Percentiles rank a stretch among this genome's conserved stretches.
Evolutionary conservation across 2,797 vertebrate species (phyloP).

Genomic region (Meda fulgida): DNA sequence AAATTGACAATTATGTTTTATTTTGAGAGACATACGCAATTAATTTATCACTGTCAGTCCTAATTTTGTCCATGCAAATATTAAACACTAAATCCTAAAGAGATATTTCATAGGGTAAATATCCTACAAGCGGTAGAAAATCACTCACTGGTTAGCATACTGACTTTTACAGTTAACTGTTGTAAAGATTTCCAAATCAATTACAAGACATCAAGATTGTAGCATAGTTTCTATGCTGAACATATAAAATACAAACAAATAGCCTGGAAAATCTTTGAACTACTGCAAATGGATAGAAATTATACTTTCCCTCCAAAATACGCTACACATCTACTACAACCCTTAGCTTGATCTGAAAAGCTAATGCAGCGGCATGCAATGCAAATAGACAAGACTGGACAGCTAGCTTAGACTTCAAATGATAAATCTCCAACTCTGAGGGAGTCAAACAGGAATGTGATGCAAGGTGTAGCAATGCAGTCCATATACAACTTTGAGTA

Average conservation of each 20-base stretch:
- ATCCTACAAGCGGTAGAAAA: not conserved
- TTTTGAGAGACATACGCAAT: slow-evolving; percentile 61
- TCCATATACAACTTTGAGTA: slow-evolving; percentile 59
- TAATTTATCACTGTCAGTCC: slow-evolving; percentile 64
- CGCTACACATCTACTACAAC: slow-evolving; percentile 40
- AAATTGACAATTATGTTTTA: slow-evolving; percentile 71
- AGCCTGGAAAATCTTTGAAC: slow-evolving; percentile 22
- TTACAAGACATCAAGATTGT: not conserved
- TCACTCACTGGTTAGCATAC: not conserved
- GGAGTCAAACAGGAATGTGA: slow-evolving; percentile 52
- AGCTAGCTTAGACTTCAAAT: slow-evolving; percentile 51
- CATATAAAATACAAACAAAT: slow-evolving; percentile 20
- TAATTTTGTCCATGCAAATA: slow-evolving; percentile 66
- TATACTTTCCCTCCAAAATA: slow-evolving; percentile 39
- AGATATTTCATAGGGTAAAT: slow-evolving; percentile 32
- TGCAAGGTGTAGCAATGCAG: slow-evolving; percentile 56
- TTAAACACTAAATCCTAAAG: slow-evolving; percentile 54
- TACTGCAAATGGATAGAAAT: slow-evolving; percentile 33
- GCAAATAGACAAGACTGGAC: slow-evolving; percentile 50
- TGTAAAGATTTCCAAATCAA: slow-evolving; percentile 6
- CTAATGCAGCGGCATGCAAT: slow-evolving; percentile 44
- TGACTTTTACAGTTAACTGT: slow-evolving; percentile 3
- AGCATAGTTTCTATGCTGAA: not conserved
- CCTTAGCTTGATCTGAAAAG: slow-evolving; percentile 55
- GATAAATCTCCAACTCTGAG: slow-evolving; percentile 52